These are phyloP conservation scores for Myotis vivesi DNA, from an alignment of 2,797 vertebrate genomes.

Conservation along the genomic window DNA sequence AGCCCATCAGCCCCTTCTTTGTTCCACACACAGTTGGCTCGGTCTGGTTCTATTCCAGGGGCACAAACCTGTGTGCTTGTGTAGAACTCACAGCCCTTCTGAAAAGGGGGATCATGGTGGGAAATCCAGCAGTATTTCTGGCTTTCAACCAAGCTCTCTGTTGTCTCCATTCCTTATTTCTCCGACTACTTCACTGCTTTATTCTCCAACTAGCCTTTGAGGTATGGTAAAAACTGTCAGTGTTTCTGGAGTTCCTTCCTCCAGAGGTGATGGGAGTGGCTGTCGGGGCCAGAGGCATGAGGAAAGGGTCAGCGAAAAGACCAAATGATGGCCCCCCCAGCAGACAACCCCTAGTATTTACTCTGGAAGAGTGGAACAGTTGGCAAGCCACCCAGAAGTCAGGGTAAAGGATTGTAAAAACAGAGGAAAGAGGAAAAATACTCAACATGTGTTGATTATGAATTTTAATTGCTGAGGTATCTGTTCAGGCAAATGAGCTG, in stretches of 20 bases:
- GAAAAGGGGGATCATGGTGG: not conserved
- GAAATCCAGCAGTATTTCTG: not conserved
- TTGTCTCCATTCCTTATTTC: not conserved
- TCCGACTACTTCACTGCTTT: not conserved
- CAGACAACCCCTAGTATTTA: conserved; percentile 40
- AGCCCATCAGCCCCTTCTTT: not conserved
- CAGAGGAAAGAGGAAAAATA: conserved; percentile 69
- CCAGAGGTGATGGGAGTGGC: not conserved
- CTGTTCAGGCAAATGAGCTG: conserved; percentile 73
- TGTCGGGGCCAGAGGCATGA: not conserved
- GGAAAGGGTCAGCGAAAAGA: not conserved
- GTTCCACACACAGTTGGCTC: not conserved
- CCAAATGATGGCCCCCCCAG: not conserved
- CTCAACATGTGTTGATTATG: conserved; percentile 79
- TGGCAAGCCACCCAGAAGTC: conserved; percentile 70
- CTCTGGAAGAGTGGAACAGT: conserved; percentile 41
- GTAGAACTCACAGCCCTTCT: not conserved
- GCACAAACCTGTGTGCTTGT: not conserved
- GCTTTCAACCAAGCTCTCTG: not conserved
- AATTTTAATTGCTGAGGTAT: conserved; percentile 80
- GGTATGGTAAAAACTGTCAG: not conserved
- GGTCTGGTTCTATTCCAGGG: not conserved
- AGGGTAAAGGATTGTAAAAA: conserved; percentile 57
- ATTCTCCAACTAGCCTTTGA: not conserved
- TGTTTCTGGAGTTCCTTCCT: not conserved